These are phyloP conservation scores for Cheilosia grossa DNA, from an alignment of 2,888 invertebrate genomes.

Conservation along the genomic window DNA sequence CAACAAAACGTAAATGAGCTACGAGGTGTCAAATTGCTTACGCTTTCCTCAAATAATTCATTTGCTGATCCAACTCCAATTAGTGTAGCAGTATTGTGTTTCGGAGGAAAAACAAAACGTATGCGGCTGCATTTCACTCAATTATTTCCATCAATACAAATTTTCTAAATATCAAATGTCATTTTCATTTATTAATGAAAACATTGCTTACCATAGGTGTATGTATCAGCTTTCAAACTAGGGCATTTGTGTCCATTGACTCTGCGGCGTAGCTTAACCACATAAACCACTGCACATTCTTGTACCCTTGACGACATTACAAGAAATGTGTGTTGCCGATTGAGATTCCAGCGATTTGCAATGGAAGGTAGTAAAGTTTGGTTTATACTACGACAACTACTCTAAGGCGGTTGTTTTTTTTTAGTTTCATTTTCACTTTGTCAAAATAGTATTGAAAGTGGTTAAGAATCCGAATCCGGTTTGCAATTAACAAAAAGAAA, in stretches of 20 bases:
- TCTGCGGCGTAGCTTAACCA: neutral
- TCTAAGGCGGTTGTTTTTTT: too few species aligned
- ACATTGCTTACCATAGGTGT: neutral
- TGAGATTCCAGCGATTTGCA: too few species aligned
- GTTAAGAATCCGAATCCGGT: too few species aligned
- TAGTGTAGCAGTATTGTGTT: conserved; percentile 20
- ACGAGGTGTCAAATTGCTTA: conserved; percentile 52
- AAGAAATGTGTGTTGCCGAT: too few species aligned
- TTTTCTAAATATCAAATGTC: conserved; percentile 22
- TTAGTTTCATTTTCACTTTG: too few species aligned
- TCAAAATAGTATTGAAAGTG: too few species aligned
- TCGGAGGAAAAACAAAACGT: conserved; percentile 19
- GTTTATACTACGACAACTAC: too few species aligned
- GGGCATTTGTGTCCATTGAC: neutral
- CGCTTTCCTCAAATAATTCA: conserved; percentile 5
- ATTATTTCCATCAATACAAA: neutral
- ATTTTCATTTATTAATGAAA: neutral
- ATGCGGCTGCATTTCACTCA: neutral
- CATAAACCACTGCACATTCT: neutral
- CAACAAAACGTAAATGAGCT: conserved; percentile 20
- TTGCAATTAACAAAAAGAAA: too few species aligned
- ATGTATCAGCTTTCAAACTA: neutral
- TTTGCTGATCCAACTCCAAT: neutral
- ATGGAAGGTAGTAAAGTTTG: too few species aligned
- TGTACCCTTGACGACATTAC: neutral